Evolutionary conservation across 2,888 invertebrate species (phyloP).

Genomic region (Drosophila niveifrons): DNA sequence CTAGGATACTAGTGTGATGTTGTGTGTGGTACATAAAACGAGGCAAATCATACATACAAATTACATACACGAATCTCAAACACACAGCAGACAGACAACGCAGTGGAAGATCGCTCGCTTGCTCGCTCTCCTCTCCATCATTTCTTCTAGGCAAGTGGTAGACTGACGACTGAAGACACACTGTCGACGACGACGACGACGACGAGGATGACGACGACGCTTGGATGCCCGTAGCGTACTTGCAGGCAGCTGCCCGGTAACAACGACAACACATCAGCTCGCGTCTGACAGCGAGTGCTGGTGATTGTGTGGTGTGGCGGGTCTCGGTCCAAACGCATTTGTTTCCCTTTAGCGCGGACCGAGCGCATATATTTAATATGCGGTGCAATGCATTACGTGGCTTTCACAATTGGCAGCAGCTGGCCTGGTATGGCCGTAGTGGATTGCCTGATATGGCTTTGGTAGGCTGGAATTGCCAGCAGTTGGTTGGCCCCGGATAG

Average conservation of each 20-base stretch:
- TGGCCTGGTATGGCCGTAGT: constrained; percentile 16
- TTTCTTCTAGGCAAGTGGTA: neutral
- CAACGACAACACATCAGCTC: constrained; percentile 78
- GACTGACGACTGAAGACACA: neutral
- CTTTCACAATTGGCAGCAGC: constrained; percentile 5
- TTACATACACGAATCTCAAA: constrained; percentile 23
- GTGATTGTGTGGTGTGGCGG: constrained; percentile 77
- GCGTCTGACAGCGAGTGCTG: constrained; percentile 63
- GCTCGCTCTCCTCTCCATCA: neutral
- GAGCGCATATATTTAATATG: constrained; percentile 74
- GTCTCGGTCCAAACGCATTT: constrained; percentile 80
- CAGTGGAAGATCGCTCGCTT: neutral
- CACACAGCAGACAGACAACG: constrained; percentile 16
- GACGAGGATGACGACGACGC: constrained; percentile 44
- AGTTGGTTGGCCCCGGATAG: neutral
- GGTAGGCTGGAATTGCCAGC: constrained; percentile 8
- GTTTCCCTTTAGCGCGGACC: constrained; percentile 80
- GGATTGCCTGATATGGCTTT: constrained; percentile 10
- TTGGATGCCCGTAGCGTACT: constrained; percentile 65
- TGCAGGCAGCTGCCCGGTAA: constrained; percentile 79
- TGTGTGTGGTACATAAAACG: constrained; percentile 18
- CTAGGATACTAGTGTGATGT: neutral
- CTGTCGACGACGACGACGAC: constrained; percentile 37
- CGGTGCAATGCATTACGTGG: constrained; percentile 74
- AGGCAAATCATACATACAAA: constrained; percentile 33